Base-by-base conservation (phyloP, 2,888 invertebrate species). In the Chrysolina americana region DNA sequence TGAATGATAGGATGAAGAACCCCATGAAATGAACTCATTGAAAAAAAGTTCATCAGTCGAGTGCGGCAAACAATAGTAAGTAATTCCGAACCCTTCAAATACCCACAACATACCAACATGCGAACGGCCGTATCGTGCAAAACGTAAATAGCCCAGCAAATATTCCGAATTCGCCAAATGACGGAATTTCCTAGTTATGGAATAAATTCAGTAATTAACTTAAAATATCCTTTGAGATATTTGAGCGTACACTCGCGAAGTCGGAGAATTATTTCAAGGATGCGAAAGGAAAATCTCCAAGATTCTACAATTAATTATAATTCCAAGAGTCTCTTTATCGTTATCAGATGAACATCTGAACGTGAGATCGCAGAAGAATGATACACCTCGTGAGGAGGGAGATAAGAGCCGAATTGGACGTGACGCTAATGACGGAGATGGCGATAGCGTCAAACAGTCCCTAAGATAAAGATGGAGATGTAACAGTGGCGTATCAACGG, bases 231-330 rank as follows among this genome's bases (percentile, higher is more conserved):
- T 21, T 63, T 9, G 48, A 70, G 50, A 64, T 28, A 70, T 70
- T 44, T 63, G 17, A 70, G 23, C 17, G 70, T 64, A 63, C 70
- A 47, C 70, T 59, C 47, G 59, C 63, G 23, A 44, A 70, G 63
- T 63, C 53, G 47, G 69, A 36, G 47, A 63, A 73, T 48, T 70
- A 74, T 70, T 65, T 47, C 21, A 66, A 70, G 53, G 74, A 74
- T 66, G 70, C 66, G 68, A 69, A 69, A 68, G 50, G 68, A 21
- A 62, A 47, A 71, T 75, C 50, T 59, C 69, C 44, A 50, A 66
- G 68, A 75, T 71, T 71, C 70, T 59, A 66, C 70, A 68, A 76
- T 76, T 76, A 76, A 76, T 73, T 76, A 73, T 70, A 73, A 68
- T 76, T 76, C 68, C 70, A 44, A 53, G 28, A 62, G 73, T 63